Evolutionary conservation across 2,888 invertebrate genomes (phyloP).

Genomic region (Tachystola acroxantha): DNA sequence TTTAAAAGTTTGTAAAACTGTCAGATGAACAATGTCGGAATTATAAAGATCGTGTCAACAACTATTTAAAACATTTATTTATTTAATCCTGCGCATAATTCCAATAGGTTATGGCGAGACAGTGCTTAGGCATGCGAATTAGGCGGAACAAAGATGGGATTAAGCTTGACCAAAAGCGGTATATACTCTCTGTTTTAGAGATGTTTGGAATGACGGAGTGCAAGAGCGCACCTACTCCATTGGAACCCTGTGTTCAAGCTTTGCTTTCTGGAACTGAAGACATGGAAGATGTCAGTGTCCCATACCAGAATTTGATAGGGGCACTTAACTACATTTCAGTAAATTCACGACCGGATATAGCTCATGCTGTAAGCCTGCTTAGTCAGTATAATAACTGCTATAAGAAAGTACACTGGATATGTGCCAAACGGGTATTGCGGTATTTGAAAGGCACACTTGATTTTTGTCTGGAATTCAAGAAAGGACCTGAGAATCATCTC

Average conservation of each 20-base stretch:
- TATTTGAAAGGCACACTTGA: conserved; percentile 1
- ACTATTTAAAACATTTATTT: no score
- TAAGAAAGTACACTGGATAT: neutral
- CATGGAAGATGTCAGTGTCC: no score
- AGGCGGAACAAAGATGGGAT: neutral
- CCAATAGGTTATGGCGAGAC: no score
- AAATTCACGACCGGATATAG: conserved; percentile 1
- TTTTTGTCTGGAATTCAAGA: neutral
- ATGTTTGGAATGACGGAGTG: neutral
- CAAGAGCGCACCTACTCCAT: neutral
- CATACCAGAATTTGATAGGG: no score
- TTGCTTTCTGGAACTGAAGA: no score
- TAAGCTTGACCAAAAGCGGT: neutral
- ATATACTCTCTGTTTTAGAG: neutral
- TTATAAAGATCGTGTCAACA: no score
- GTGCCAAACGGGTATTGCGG: neutral
- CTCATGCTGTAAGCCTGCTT: neutral
- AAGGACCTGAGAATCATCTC: neutral
- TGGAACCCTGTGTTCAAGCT: no score
- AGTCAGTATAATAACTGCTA: conserved; percentile 2
- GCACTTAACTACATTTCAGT: neutral
- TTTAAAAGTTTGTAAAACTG: no score
- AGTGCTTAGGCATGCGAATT: conserved; percentile 5
- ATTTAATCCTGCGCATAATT: no score
- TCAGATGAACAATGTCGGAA: no score